These are phyloP conservation scores for Glandiceps talaboti DNA, from an alignment of 53 echinoderm and acorn worm species.

Conservation along the genomic window DNA sequence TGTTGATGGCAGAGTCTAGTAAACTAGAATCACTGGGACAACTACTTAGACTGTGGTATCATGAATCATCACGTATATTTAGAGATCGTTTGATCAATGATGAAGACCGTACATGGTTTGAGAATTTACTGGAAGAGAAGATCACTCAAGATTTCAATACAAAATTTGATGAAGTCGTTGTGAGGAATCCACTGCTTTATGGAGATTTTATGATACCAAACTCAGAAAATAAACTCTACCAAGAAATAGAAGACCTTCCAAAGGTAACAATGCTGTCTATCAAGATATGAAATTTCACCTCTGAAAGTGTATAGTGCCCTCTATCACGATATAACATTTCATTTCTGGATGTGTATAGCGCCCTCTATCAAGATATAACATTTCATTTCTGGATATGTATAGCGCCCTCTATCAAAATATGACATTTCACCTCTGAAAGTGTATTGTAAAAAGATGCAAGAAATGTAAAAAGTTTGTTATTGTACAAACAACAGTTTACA, in stretches of 20 bases:
- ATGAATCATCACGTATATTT: constrained; percentile 90
- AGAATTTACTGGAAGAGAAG: constrained; percentile 42
- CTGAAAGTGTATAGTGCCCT: too few species aligned
- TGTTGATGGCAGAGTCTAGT: constrained; percentile 66
- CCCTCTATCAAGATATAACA: too few species aligned
- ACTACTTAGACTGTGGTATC: constrained; percentile 87
- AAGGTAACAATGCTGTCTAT: too few species aligned
- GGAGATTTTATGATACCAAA: constrained; percentile 96
- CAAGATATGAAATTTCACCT: too few species aligned
- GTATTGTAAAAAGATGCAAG: too few species aligned
- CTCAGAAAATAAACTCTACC: constrained; percentile 86
- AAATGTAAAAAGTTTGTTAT: too few species aligned
- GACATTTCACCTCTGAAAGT: too few species aligned
- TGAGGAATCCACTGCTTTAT: constrained; percentile 44
- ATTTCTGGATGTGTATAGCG: too few species aligned
- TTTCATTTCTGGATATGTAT: too few species aligned
- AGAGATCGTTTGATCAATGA: constrained; percentile 90
- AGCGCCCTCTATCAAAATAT: too few species aligned
- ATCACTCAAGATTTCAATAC: constrained; percentile 49
- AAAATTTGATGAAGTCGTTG: constrained; percentile 54
- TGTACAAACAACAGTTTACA: too few species aligned
- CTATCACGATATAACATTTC: too few species aligned
- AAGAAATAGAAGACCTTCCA: constrained; percentile 44
- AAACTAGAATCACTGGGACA: constrained; percentile 43
- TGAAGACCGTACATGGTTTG: constrained; percentile 84